phyloP scores from a whole-genome alignment of 2,888 invertebrate species.

The Caenorhabditis sp. region DNA sequence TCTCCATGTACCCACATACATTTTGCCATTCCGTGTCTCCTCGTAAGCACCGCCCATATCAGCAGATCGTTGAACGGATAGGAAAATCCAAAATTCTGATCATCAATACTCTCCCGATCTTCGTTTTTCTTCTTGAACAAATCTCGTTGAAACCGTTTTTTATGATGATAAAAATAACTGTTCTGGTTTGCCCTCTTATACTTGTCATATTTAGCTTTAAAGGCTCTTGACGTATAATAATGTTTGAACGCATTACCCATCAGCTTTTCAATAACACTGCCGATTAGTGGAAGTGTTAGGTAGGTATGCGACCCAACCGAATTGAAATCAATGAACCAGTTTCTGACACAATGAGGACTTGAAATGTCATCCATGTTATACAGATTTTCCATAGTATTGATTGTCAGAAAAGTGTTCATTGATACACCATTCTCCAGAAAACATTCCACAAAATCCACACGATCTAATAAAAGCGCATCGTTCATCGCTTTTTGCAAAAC shows the following conservation, averaged over 20 bases:
- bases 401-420: conserved; percentile 94
- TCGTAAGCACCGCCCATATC: conserved; percentile 95
- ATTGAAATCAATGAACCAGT: conserved; percentile 86
- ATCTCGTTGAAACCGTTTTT: conserved; percentile 25
- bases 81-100: conserved; percentile 41
- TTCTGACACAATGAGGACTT: conserved; percentile 28
- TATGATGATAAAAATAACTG: conserved; percentile 25
- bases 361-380: conserved; percentile 78
- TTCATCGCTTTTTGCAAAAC: conserved; percentile 96
- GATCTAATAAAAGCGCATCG: conserved; percentile 83
- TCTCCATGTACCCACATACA: conserved; percentile 91
- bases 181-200: conserved; percentile 31
- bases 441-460: conserved; percentile 88
- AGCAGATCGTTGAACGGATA: conserved; percentile 92
- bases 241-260: conserved; percentile 98
- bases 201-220: conserved; percentile 75
- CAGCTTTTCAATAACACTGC: conserved; percentile 92
- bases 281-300: conserved; percentile 76
- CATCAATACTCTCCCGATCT: conserved; percentile 9
- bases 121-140: conserved; percentile 33
- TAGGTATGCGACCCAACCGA: conserved; percentile 73
- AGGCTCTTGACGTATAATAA: conserved; percentile 90
- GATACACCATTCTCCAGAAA: conserved; percentile 98
- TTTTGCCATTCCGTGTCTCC: conserved; percentile 91
- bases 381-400: conserved; percentile 92